Evolutionary conservation across 2,797 vertebrate species (phyloP), one percentile per base, ranked within the genome.

Genomic region (Pogonophryne albipinna): DNA sequence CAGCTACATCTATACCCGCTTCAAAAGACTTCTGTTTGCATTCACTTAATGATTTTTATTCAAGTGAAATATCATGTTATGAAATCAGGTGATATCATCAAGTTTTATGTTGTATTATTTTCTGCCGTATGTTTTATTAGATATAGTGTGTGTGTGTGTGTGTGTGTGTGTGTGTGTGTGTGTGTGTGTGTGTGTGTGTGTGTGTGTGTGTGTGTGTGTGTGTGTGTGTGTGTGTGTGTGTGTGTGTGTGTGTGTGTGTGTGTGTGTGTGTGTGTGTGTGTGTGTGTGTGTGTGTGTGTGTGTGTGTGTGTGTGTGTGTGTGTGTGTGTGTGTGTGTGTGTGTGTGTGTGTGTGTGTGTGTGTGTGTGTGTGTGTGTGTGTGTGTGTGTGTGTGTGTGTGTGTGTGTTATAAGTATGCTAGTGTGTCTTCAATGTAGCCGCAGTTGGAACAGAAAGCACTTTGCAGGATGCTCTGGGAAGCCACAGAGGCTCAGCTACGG

Each of bases 401-500:
- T 38, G 38, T 27, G 45, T 23, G 61, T 16, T 49, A 41, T 68
- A 66, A 50, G 52, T 44, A 53, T 19, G 31, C 27, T 62, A 8
- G 52, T 76, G 64, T 65, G 63, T 76, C 16, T 62, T 60, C 71
- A 17, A 55, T 60, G 61, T 49, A 56, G 80, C 82, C 71, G 80
- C 80, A 74, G 69, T 75, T 85, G 74, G 63, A 86, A 61, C 77
- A 86, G 78, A 87, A 87, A 91, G 78, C 85, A 82, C 79, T 92
- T 92, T 83, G 83, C 89, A 81, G 90, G 88, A 92, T 82, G 76
- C 87, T 85, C 65, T 78, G 87, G 84, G 78, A 89, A 92, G 88
- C 88, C 88, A 76, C 89, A 86, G 87, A 85, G 88, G 85, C 87
- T 90, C 85, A 87, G 87, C 80, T 82, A 86, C 60, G 79, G 81